Base-by-base conservation (phyloP, 2,113 vertebrate genomes). In the Origma solitaria region DNA sequence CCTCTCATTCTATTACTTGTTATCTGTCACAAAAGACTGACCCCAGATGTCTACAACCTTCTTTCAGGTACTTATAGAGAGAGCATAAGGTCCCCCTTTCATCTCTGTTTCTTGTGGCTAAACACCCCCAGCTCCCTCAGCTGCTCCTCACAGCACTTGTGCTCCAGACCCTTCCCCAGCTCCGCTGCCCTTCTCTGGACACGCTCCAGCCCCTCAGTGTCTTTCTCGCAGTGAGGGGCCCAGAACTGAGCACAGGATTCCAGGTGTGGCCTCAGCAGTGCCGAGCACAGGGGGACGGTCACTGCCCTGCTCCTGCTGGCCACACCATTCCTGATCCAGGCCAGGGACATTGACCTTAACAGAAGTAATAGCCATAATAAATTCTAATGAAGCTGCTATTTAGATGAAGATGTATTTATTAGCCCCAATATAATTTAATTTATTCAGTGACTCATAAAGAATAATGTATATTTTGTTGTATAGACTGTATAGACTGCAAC, bases 301-400 rank as follows among this genome's bases (percentile, higher is more conserved):
- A 5, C 57, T 51, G 38, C 65, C 44, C 50, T 72, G 24, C 1
- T 79, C 28, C 73, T 79, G 65, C 58, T 58, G 88, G 23, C 33
- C 88, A 45, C 35, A 51, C 9, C 38, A 25, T 0, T 12, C 37
- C 73, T 79, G 44, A 30, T 2, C 8, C 50, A 78, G 58, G 20
- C 11, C 57, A 58, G 50, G 31, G 16, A 7, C 38, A 53, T 2
- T 0, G 5, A 14, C 17, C 24, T 40, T 35, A 91, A 60, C 88
- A 90, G 75, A 97, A 87, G 8, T 35, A 82, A 65, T 81, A 51
- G 83, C 93, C 51, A 69, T 68, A 85, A 83, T 81, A 56, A 93
- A 82, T 37, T 89, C 12, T 56, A 84, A 86, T 82, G 47, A 90
- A 80, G 45, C 15, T 86, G 25, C 62, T 94, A 9, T 89, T 95